phyloP scores from a whole-genome alignment of 2,797 vertebrate species.

The Myioborus miniatus region DNA sequence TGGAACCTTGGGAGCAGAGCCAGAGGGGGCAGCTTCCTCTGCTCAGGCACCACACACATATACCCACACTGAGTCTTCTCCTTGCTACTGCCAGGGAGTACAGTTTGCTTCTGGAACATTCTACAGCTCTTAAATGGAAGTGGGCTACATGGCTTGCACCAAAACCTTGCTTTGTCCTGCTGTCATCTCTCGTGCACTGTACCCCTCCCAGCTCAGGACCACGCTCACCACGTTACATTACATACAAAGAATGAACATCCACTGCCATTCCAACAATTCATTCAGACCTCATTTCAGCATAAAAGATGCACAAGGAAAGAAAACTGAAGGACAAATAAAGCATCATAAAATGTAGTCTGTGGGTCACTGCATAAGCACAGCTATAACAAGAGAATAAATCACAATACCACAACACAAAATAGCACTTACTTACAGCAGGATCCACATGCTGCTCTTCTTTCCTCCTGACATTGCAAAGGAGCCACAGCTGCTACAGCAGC shows the following conservation, averaged over 20 bases:
- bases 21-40: neutral
- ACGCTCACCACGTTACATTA: neutral
- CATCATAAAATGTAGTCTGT: rapidly evolving
- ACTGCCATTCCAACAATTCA: neutral
- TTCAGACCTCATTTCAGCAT: neutral
- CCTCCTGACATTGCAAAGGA: rapidly evolving
- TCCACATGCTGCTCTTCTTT: neutral
- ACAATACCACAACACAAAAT: neutral
- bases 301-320: neutral
- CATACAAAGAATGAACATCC: neutral
- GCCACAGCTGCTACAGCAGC: neutral
- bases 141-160: rapidly evolving
- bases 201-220: neutral
- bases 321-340: neutral
- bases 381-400: neutral
- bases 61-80: rapidly evolving
- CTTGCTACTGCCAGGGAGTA: neutral
- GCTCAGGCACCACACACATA: neutral
- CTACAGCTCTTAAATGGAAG: neutral
- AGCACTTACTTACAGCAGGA: neutral
- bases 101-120: neutral
- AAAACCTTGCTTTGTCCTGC: neutral
- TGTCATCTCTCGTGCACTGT: neutral
- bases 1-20: neutral
- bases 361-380: neutral